Evolutionary conservation across 2,113 vertebrate species (phyloP), one percentile per base, ranked within the genome.

Genomic region (Anguilla japonica): DNA sequence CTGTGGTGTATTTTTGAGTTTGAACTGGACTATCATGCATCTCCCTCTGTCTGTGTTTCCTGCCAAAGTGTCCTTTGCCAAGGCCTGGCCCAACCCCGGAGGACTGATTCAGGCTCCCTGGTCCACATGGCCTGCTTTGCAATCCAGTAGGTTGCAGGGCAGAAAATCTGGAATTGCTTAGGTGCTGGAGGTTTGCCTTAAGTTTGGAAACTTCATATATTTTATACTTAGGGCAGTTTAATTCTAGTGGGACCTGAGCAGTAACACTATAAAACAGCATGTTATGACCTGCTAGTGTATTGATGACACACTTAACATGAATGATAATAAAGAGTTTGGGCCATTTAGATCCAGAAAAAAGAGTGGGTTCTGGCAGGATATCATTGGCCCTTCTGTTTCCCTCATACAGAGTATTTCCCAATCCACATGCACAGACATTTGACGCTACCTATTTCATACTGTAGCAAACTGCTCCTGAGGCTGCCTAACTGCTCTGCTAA

Each of bases 1-100:
- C 79, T 86, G 79, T 40, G 79, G 79, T 22, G 50, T 43, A 41
- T 81, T 63, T 63, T 63, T 20, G 71, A 39, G 18, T 85, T 79
- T 56, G 18, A 40, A 50, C 53, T 18, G 3, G 20, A 6, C 78
- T 85, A 53, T 85, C 84, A 50, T 80, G 26, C n/a, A 13, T 29
- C 53, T 43, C 50, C n/a, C 78, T 13, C 22, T 41, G 34, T 75
- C 83, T 60, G 9, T 71, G 15, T 29, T 41, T 14, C 22, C 41
- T 75, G 83, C 63, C 67, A 78, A 26, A 13, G 71, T 26, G 9
- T 14, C 20, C 4, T 8, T 78, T 85, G 39, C 79, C 75, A 81
- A 63, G 40, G 39, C 34, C 39, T 81, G 39, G 56, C 79, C 26
- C 9, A 20, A 16, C 78, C 53, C 78, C 57, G 63, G 85, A 9